Evolutionary conservation across 2,888 invertebrate species (phyloP), one percentile per base, ranked within the genome.

Genomic region (Augochlorella aurata): DNA sequence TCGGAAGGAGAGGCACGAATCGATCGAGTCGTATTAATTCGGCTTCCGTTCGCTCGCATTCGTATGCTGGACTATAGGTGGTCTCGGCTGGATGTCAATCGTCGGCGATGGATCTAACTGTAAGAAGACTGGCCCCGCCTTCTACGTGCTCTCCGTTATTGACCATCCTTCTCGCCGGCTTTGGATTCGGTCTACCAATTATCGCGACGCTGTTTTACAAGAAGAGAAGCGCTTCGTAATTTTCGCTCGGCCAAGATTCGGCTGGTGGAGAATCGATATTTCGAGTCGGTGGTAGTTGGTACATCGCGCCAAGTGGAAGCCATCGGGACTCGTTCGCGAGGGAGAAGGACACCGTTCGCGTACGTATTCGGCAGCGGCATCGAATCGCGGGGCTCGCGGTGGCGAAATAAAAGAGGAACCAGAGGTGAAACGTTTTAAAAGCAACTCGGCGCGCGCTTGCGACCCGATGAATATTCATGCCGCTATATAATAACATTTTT

Each of bases 401-500:
- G 61, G 77, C 65, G 79, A 78, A 63, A 81, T 70, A 79, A 67
- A 70, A 67, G 77, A 66, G 69, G 79, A 80, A 74, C 50, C 83
- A 73, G 74, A 72, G 88, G 77, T 74, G 80, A 89, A 86, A 79
- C 85, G 85, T 88, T 88, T 90, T 89, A 89, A 89, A 87, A 84
- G 89, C 84, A 78, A 83, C 79, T 81, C 85, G 83, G 73, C 70
- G 66, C 44, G 81, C 45, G 8, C 58, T 78, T 73, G 85, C 78
- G 68, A 87, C 84, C 91, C 92, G 93, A 93, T 93, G 93, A 93
- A 93, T 93, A 93, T 93, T 93, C 93, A 93, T 93, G 92, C 89
- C 77, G 91, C 93, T 92, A 93, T 93, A 93, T 93, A 93, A 93
- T 93, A 93, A 93, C 93, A 93, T 93, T 93, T 93, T 93, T 93